These are phyloP conservation scores for Platichthys stellatus DNA, from an alignment of 2,113 vertebrate species.

Conservation along the genomic window DNA sequence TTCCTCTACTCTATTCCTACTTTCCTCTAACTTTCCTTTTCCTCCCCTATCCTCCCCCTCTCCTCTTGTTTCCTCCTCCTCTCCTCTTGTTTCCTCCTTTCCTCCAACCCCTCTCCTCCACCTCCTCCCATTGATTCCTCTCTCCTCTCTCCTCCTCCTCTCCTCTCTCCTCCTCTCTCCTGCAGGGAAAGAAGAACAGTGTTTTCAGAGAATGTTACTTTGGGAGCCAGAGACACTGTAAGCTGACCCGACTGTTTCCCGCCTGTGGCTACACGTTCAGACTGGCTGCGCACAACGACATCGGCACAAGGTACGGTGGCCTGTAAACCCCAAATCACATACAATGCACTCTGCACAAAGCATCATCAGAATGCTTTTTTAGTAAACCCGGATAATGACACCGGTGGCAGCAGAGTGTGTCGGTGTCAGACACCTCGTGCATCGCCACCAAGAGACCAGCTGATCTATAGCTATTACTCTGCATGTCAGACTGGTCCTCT, in stretches of 20 bases:
- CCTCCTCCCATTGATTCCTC: neutral
- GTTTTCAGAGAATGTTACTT: constrained; percentile 95
- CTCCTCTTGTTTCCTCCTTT: no score
- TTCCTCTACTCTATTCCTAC: no score
- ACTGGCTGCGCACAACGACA: constrained; percentile 93
- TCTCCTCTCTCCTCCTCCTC: neutral
- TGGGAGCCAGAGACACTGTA: constrained; percentile 95
- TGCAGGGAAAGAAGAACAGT: constrained; percentile 94
- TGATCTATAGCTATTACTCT: no score
- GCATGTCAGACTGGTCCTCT: no score
- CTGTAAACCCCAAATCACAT: neutral
- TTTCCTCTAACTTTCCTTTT: neutral
- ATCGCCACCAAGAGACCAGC: no score
- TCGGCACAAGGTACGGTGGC: constrained; percentile 90
- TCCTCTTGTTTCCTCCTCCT: no score
- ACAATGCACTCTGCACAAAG: neutral
- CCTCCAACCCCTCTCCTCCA: no score
- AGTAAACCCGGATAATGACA: no score
- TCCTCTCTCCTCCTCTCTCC: constrained; percentile 35
- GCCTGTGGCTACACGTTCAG: constrained; percentile 95
- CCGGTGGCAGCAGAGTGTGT: no score
- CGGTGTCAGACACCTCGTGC: no score
- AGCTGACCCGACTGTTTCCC: constrained; percentile 92
- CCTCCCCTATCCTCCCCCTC: no score
- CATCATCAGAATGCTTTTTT: neutral